phyloP scores from a whole-genome alignment of 1,140 invertebrate genomes.

The Diploscapter pachys region DNA sequence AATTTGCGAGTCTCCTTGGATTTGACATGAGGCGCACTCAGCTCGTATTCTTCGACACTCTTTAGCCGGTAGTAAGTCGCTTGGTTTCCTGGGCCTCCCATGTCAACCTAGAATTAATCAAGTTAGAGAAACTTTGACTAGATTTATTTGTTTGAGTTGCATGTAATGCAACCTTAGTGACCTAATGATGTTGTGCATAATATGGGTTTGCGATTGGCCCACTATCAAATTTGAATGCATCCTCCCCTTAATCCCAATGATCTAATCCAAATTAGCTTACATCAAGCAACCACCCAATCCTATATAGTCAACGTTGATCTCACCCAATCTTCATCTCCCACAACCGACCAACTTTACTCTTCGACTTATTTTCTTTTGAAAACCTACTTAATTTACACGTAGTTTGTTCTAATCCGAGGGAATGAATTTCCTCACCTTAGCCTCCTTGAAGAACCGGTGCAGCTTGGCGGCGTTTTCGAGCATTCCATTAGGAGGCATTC shows the following conservation, averaged over 20 bases:
- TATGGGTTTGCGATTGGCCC: slow-evolving; percentile 1
- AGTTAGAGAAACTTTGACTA: neutral
- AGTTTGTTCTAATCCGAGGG: too few species aligned
- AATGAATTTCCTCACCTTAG: neutral
- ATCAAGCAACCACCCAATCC: too few species aligned
- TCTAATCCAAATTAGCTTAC: too few species aligned
- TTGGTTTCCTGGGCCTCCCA: slow-evolving; percentile 6
- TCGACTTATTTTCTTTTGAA: too few species aligned
- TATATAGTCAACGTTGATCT: too few species aligned
- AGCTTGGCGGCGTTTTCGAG: slow-evolving; percentile 97
- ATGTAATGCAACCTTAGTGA: slow-evolving; percentile 11
- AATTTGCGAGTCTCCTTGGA: slow-evolving; percentile 99
- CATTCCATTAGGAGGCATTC: slow-evolving; percentile 94
- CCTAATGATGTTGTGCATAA: neutral
- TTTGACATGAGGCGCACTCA: slow-evolving; percentile 86
- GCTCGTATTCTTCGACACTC: slow-evolving; percentile 95
- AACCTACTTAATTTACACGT: too few species aligned
- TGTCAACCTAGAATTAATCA: neutral
- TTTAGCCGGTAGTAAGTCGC: slow-evolving; percentile 59
- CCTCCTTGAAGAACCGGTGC: slow-evolving; percentile 87
- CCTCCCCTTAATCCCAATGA: too few species aligned
- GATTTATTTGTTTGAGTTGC: neutral
- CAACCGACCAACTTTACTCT: too few species aligned
- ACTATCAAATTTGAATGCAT: too few species aligned
- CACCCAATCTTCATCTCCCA: neutral